Percentiles rank a stretch among this genome's conserved stretches.
These are phyloP conservation scores for Plebejus argus DNA, from an alignment of 2,888 invertebrate genomes.

Conservation along the genomic window DNA sequence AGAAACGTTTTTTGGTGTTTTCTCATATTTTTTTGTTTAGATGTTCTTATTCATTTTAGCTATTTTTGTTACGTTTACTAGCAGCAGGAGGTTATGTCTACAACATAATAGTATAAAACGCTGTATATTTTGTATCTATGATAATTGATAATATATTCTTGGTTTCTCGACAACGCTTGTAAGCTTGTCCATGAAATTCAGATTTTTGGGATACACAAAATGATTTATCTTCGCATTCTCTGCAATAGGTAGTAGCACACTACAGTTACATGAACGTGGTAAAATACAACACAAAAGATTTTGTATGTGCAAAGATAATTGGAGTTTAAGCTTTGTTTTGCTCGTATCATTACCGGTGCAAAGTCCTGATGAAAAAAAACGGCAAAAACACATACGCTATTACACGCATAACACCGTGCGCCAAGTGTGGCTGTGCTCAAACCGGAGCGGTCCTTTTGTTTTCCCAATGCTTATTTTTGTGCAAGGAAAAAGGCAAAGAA, in stretches of 20 bases:
- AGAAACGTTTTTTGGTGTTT: not conserved
- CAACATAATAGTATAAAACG: too few relatives aligned
- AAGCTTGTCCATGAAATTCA: not conserved
- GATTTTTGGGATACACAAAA: not conserved
- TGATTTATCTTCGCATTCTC: not conserved
- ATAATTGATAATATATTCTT: too few relatives aligned
- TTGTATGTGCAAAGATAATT: not conserved
- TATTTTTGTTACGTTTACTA: not conserved
- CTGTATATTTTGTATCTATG: not conserved
- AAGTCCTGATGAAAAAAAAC: not conserved
- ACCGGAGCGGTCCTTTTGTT: conserved; percentile 43
- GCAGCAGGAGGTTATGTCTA: not conserved
- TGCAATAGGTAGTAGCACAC: not conserved
- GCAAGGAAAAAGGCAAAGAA: not conserved
- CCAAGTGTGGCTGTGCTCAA: conserved; percentile 44
- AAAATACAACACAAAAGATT: not conserved
- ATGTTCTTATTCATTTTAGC: not conserved
- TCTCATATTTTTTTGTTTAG: not conserved
- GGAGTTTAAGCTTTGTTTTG: not conserved
- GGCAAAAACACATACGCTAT: not conserved
- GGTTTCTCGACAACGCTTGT: too few relatives aligned
- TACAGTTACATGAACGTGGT: not conserved
- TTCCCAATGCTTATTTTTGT: conserved; percentile 16
- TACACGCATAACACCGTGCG: conserved; percentile 27
- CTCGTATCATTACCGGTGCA: not conserved